A percentile compares a stretch with the other conserved stretches of the same genome.
phyloP scores from a whole-genome alignment of 2,888 invertebrate species.

The Ferdinandea cuprea region DNA sequence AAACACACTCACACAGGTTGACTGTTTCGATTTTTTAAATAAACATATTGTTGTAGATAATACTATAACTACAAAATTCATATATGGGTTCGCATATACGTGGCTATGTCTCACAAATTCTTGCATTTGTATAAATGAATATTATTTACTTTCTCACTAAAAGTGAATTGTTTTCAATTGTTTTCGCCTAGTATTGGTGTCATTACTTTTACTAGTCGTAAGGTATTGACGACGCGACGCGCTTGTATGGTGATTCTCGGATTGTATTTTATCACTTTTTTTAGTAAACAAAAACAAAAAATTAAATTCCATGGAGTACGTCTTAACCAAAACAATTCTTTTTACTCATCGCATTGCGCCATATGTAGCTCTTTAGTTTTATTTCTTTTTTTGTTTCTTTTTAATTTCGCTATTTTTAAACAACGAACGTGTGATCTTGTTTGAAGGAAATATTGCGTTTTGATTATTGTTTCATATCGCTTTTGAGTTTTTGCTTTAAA shows the following conservation, averaged over 20 bases:
- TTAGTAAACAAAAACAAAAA: slow-evolving; percentile 22
- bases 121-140: neutral
- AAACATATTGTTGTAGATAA: slow-evolving; percentile 3
- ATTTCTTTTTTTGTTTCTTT: slow-evolving; percentile 3
- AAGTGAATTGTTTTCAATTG: slow-evolving; percentile 22
- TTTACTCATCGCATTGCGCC: slow-evolving; percentile 1
- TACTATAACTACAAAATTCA: too few relatives aligned
- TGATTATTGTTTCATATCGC: slow-evolving; percentile 20
- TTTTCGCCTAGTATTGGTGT: slow-evolving; percentile 38
- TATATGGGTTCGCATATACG: too few relatives aligned
- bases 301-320: neutral
- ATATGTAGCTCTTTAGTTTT: neutral
- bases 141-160: neutral
- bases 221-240: too few relatives aligned
- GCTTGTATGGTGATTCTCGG: slow-evolving; percentile 11
- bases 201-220: slow-evolving; percentile 7
- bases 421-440: slow-evolving; percentile 23
- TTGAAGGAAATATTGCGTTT: slow-evolving; percentile 1
- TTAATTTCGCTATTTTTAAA: slow-evolving; percentile 41
- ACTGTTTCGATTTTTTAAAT: neutral
- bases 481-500: slow-evolving; percentile 3
- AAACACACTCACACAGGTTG: slow-evolving; percentile 15
- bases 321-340: slow-evolving; percentile 9
- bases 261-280: slow-evolving; percentile 15
- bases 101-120: slow-evolving; percentile 21